Conservation (phyloP, 2,888 invertebrate species). For the Willowsia nigromaculata region DNA sequence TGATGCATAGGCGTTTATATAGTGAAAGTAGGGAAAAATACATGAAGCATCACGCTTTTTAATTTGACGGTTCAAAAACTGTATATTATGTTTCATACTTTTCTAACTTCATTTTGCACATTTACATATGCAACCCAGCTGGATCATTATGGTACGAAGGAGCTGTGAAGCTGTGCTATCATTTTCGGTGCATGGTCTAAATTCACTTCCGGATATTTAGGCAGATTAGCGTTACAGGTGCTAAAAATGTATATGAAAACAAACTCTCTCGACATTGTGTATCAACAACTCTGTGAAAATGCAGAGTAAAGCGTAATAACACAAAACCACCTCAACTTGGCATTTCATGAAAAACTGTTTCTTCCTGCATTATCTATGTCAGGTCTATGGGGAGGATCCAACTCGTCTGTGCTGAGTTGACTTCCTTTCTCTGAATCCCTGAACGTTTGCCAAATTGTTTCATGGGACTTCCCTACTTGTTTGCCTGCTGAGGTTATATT, state of each 20-base stretch:
- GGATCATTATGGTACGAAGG: conserved; percentile 33
- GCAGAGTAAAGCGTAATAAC: not conserved
- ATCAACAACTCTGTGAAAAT: conserved; percentile 11
- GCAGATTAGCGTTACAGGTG: conserved; percentile 1
- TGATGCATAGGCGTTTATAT: not conserved
- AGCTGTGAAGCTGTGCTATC: too few relatives aligned
- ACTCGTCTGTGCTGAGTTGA: conserved; percentile 46
- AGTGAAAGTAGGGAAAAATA: not conserved
- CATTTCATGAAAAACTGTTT: not conserved
- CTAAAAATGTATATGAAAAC: conserved; percentile 33
- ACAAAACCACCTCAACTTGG: not conserved
- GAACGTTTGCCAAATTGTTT: conserved; percentile 63
- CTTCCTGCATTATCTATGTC: conserved; percentile 47
- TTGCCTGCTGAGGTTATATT: conserved; percentile 60
- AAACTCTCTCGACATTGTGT: conserved; percentile 13
- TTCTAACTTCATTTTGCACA: not conserved
- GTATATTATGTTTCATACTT: not conserved
- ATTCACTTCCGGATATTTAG: conserved; percentile 66
- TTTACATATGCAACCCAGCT: conserved; percentile 52
- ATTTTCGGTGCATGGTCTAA: conserved; percentile 1
- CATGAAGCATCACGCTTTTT: conserved; percentile 22
- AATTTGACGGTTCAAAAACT: conserved; percentile 32
- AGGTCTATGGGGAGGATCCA: conserved; percentile 50
- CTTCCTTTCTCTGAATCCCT: conserved; percentile 67
- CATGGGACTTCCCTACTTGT: conserved; percentile 57